These are phyloP conservation scores for Horisme vitalbata DNA, from an alignment of 2,888 invertebrate species.

Conservation along the genomic window DNA sequence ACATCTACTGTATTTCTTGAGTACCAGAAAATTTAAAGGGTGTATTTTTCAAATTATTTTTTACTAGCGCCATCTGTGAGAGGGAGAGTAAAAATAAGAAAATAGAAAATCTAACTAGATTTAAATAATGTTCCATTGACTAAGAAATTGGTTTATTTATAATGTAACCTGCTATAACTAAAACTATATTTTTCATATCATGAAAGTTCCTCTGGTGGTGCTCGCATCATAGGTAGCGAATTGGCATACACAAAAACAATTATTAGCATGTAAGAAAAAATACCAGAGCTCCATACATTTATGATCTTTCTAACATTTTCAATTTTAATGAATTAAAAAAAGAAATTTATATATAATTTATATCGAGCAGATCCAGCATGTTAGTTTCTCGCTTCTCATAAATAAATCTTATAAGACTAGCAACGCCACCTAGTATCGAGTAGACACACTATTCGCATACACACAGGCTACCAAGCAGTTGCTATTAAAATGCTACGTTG, in stretches of 20 bases:
- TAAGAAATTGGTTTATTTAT: neutral
- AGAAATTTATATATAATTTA: no score
- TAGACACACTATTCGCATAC: constrained; percentile 39
- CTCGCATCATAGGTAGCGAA: no score
- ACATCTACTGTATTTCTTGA: constrained; percentile 40
- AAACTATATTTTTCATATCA: no score
- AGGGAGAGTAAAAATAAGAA: constrained; percentile 31
- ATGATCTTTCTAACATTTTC: no score
- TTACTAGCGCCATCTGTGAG: constrained; percentile 52
- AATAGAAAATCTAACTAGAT: neutral
- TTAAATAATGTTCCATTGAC: neutral
- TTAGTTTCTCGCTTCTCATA: no score
- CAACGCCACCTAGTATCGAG: constrained; percentile 56
- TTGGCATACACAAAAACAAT: no score
- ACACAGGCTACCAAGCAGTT: constrained; percentile 1
- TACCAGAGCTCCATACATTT: no score
- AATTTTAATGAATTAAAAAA: no score
- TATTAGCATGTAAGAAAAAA: no score
- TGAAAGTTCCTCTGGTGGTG: no score
- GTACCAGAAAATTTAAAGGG: neutral
- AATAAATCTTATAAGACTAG: constrained; percentile 19
- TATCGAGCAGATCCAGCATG: no score
- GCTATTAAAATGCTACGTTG: constrained; percentile 36
- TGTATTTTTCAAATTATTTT: neutral
- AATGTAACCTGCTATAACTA: no score